Conservation (phyloP, 2,888 invertebrate species). For the Bugulina stolonifera region DNA sequence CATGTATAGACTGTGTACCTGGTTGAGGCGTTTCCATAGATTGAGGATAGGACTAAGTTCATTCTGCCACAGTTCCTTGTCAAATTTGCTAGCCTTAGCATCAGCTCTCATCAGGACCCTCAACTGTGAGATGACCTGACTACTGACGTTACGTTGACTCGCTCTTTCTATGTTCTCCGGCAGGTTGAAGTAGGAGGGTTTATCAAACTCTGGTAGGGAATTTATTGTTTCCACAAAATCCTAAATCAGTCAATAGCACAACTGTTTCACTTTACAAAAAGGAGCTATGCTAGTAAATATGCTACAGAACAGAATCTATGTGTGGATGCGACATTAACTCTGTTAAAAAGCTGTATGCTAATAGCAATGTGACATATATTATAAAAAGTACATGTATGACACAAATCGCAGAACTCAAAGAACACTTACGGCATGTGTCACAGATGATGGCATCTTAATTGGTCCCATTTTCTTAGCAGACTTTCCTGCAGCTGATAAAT, state of each 20-base stretch:
- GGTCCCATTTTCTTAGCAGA: slow-evolving; percentile 61
- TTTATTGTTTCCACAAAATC: slow-evolving; percentile 65
- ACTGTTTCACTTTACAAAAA: too few species aligned
- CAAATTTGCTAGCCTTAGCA: slow-evolving; percentile 54
- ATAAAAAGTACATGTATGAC: not conserved
- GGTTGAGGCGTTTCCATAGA: slow-evolving; percentile 73
- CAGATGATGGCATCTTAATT: slow-evolving; percentile 58
- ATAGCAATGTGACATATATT: too few species aligned
- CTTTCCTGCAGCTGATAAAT: slow-evolving; percentile 36
- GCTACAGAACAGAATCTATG: too few species aligned
- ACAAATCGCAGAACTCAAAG: not conserved
- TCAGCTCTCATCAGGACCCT: slow-evolving; percentile 56
- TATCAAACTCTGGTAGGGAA: slow-evolving; percentile 66
- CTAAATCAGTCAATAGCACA: slow-evolving; percentile 47
- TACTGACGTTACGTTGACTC: slow-evolving; percentile 68
- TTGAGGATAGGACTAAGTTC: slow-evolving; percentile 67
- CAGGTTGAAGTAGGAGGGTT: slow-evolving; percentile 72
- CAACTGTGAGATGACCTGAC: slow-evolving; percentile 61
- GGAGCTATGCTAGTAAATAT: too few species aligned
- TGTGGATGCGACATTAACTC: too few species aligned
- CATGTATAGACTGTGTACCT: slow-evolving; percentile 38
- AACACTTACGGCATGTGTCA: slow-evolving; percentile 56
- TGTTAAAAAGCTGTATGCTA: too few species aligned
- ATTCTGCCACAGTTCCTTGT: slow-evolving; percentile 59
- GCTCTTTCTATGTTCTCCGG: slow-evolving; percentile 80